These are phyloP conservation scores for Anguilla pacifica DNA, from an alignment of 2,797 vertebrate genomes.

Conservation along the genomic window DNA sequence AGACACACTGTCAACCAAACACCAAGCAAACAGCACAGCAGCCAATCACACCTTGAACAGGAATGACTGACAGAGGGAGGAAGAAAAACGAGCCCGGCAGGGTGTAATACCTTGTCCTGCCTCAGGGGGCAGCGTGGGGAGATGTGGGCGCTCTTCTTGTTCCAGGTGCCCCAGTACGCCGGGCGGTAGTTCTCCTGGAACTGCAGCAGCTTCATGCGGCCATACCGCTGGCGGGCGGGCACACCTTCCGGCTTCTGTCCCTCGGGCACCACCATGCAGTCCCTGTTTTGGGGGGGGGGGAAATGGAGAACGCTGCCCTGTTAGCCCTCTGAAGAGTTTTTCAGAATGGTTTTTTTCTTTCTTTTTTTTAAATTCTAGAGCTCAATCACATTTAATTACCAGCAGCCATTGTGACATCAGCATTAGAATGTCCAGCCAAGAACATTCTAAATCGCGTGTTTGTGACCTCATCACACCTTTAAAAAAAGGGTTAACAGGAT, in stretches of 20 bases:
- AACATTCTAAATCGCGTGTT: too few relatives aligned
- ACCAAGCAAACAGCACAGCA: neutral
- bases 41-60: neutral
- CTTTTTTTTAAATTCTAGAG: too few relatives aligned
- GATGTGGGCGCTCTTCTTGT: slow-evolving; percentile 78
- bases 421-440: too few relatives aligned
- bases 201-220: slow-evolving; percentile 94
- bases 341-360: too few relatives aligned
- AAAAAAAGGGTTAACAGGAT: neutral
- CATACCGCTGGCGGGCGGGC: slow-evolving; percentile 78
- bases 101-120: slow-evolving; percentile 80
- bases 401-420: too few relatives aligned
- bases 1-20: neutral
- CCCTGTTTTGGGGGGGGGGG: slow-evolving; percentile 57
- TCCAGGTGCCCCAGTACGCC: slow-evolving; percentile 98
- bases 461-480: too few relatives aligned
- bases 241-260: slow-evolving; percentile 64
- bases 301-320: neutral
- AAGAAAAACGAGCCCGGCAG: neutral
- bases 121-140: slow-evolving; percentile 80
- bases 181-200: slow-evolving; percentile 93
- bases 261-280: slow-evolving; percentile 72
- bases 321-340: neutral
- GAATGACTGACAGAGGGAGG: neutral
- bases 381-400: too few relatives aligned